A percentile compares a stretch with the other conserved stretches of the same genome.
phyloP scores from a whole-genome alignment of 2,888 invertebrate species.

The Polydrusus tereticollis region DNA sequence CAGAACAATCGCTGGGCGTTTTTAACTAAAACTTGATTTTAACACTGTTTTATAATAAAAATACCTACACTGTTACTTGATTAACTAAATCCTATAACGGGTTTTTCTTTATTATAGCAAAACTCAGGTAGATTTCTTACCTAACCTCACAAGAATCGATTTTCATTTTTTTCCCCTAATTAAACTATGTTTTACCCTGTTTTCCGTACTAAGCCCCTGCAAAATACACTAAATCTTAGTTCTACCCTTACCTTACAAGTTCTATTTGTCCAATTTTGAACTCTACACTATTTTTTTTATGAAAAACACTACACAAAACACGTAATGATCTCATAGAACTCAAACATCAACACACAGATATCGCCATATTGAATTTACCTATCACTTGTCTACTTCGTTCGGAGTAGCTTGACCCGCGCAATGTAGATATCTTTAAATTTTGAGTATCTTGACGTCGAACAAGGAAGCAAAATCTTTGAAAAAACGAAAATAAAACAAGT shows the following conservation, averaged over 20 bases:
- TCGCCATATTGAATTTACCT: slow-evolving; percentile 56
- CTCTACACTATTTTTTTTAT: slow-evolving; percentile 4
- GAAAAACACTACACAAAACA: slow-evolving; percentile 25
- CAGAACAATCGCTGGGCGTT: neutral
- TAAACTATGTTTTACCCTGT: neutral
- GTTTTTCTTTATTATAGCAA: slow-evolving; percentile 23
- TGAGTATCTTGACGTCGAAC: no score
- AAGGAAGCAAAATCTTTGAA: neutral
- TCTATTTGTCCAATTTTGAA: neutral
- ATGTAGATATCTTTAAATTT: neutral
- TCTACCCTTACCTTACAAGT: neutral
- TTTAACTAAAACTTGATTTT: neutral
- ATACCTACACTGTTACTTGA: neutral
- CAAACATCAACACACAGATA: slow-evolving; percentile 52
- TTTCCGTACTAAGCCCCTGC: neutral
- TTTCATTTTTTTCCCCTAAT: slow-evolving; percentile 24
- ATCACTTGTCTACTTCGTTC: slow-evolving; percentile 22
- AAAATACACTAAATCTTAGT: neutral
- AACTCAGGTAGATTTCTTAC: slow-evolving; percentile 28
- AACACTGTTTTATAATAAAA: slow-evolving; percentile 4
- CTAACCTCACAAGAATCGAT: slow-evolving; percentile 42
- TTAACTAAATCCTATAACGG: slow-evolving; percentile 21
- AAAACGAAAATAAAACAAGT: neutral
- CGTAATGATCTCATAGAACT: slow-evolving; percentile 43
- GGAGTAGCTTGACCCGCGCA: slow-evolving; percentile 10